Evolutionary conservation across 2,113 vertebrate genomes (phyloP).

Genomic region (Balaeniceps rex): DNA sequence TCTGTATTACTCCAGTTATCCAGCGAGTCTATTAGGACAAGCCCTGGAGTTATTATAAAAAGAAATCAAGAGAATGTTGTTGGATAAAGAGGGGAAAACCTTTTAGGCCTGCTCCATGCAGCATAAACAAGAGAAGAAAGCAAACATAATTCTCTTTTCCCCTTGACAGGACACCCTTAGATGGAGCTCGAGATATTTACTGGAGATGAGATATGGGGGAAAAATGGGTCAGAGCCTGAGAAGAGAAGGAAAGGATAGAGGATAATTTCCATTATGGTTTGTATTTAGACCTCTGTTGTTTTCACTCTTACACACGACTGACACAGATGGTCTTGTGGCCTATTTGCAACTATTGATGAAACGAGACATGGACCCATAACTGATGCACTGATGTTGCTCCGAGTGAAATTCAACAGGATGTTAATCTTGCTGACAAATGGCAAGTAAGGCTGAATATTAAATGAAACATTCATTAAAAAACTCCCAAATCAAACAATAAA

Average conservation of each 20-base stretch:
- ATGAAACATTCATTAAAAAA: neutral
- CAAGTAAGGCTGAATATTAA: slow-evolving; percentile 9
- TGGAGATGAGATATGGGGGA: neutral
- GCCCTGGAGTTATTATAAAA: neutral
- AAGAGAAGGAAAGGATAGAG: neutral
- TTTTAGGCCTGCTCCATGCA: neutral
- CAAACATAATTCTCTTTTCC: slow-evolving; percentile 27
- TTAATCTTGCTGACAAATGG: slow-evolving; percentile 11
- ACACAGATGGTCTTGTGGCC: neutral
- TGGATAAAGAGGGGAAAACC: neutral
- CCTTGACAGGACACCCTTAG: slow-evolving; percentile 3
- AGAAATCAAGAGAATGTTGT: neutral
- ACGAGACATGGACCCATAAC: fast-evolving
- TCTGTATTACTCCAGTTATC: neutral
- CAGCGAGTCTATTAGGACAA: neutral
- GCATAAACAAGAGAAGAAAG: slow-evolving; percentile 1
- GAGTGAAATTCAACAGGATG: slow-evolving; percentile 1
- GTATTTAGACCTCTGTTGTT: neutral
- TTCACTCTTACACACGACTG: neutral
- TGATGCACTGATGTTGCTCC: neutral
- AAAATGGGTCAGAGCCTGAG: neutral
- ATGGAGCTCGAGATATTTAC: neutral
- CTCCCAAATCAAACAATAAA: slow-evolving; percentile 2
- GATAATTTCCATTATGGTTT: neutral
- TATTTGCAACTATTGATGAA: neutral